Base-by-base conservation (phyloP, 1,140 invertebrate species). In the Nebria ingens region DNA sequence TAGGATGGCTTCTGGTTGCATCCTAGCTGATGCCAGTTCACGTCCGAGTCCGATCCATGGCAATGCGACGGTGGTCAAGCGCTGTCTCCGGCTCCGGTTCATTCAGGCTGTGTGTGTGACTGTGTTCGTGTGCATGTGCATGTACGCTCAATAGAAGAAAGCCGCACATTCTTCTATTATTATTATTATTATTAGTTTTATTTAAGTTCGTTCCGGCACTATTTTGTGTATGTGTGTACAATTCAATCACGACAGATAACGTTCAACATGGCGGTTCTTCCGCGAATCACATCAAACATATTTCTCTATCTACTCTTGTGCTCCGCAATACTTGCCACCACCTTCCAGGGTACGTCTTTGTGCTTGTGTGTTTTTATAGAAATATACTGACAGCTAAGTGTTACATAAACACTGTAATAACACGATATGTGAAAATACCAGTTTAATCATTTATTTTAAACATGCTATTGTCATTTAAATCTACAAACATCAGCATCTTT, bases 61-160 rank as follows among this genome's bases (percentile, higher is more conserved):
- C 40, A 45, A 45, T 45, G 40, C 40, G 15, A 17, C 17, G 40
- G 40, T 45, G 40, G 40, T 45, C 40, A 11, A 17, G 40, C 40
- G 40, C 15, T 45, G 40, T 45, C 40, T 45, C 40, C 40, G 40
- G 40, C 17, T 45, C 40, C 40, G 40, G 40, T 45, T 45, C 17
- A 45, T 17, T 45, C 40, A 45, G 40, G 40, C 40, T 45, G 40
- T 45, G 40, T n/a, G n/a, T 45, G 40, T 45, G 40, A 17, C 40
- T 45, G 40, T 45, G 40, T 45, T 17, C 40, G 40, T 45, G 40
- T 45, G 40, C 40, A 45, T 45, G 40, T 45, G 40, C 40, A 45
- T 45, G 40, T 34, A 9, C 25, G 25, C 25, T 34, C 40, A 45
- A 45, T 45, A 45, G 17, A 12, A 45, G 6, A 45, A 17, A 45